Evolutionary conservation across 2,797 vertebrate species (phyloP), one percentile per base, ranked within the genome.

Genomic region (Tinamus major): DNA sequence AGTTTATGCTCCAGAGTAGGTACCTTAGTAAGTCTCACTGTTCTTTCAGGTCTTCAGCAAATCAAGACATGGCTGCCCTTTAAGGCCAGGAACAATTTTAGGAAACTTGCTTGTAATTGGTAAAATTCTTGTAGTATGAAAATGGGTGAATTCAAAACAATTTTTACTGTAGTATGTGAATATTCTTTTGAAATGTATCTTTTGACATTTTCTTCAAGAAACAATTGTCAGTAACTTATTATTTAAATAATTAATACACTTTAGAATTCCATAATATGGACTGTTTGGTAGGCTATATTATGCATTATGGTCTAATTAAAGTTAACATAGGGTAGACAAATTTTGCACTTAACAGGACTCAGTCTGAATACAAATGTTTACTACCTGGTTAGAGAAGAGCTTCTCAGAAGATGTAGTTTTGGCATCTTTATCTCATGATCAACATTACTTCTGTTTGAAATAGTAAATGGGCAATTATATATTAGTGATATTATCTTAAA

Each of bases 91-190:
- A 81, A 18, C 2, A 44, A 10, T 29, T 24, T 69, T 41, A 77
- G 48, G 42, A 20, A 61, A 64, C 13, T 55, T 62, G 2, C 7
- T 10, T 1, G 0, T 48, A 49, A 18, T 1, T 65, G 21, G 2
- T 69, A 51, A 72, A 83, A 59, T 3, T 1, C 23, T 44, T 48
- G 24, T 14, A 7, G 65, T n/a, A 29, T 79, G 56, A 24, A 11
- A 68, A 27, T 21, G 39, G 6, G 11, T 70, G 13, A 3, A 13
- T 19, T 11, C 19, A 46, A 59, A 51, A n/a, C n/a, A n/a, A n/a
- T n/a, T n/a, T n/a, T n/a, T 82, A 63, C 7, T 35, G 3, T 41
- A 6, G 26, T 49, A 31, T 26, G 21, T 35, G 15, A 78, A 10
- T 4, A 3, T 49, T n/a, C 3, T 58, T 76, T 72, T 15, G n/a